Evolutionary conservation across 2,888 invertebrate genomes (phyloP), one percentile per base, ranked within the genome.

Genomic region (Ischnura elegans): DNA sequence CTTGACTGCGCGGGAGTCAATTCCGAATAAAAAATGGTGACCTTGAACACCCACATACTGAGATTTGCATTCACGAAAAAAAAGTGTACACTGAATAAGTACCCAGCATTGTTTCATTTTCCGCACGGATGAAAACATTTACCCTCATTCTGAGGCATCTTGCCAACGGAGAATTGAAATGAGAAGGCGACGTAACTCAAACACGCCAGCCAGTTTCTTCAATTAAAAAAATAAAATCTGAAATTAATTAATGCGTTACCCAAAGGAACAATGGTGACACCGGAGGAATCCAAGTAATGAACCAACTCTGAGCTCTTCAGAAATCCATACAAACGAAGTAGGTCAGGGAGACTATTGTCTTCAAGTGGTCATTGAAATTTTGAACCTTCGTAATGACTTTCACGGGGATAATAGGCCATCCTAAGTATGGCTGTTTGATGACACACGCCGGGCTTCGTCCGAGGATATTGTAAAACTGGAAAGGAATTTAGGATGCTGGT

Each of bases 291-390:
- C 76, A 2, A 36, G 76, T 76, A 76, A 76, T 76, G 76, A 76
- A 76, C 36, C 0, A 36, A 13, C 36, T 36, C 76, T 36, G 36
- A 10, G 76, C 76, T 36, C 36, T 76, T 10, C 25, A 36, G 36
- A 36, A 36, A 76, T 29, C 76, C 76, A 76, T 76, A 76, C 76
- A 76, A 76, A 76, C 76, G 36, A 76, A 76, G 76, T 76, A 76
- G 76, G 76, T 76, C 76, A 76, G 76, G 25, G n/a, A 36, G 36
- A 76, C 76, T 36, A 29, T 76, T 76, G 76, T 76, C 76, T 36
- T 36, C 29, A 76, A 76, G 36, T 76, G 76, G 36, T 76, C 76
- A 76, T 76, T 76, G 76, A 76, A 76, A 76, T 13, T 76, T 36
- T 36, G 76, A 76, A 76, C 13, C 76, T 8, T 25, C 36, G 76